A percentile compares a stretch with the other conserved stretches of the same genome.
These are phyloP conservation scores for Tachina lurida DNA, from an alignment of 2,888 invertebrate genomes.

Conservation along the genomic window DNA sequence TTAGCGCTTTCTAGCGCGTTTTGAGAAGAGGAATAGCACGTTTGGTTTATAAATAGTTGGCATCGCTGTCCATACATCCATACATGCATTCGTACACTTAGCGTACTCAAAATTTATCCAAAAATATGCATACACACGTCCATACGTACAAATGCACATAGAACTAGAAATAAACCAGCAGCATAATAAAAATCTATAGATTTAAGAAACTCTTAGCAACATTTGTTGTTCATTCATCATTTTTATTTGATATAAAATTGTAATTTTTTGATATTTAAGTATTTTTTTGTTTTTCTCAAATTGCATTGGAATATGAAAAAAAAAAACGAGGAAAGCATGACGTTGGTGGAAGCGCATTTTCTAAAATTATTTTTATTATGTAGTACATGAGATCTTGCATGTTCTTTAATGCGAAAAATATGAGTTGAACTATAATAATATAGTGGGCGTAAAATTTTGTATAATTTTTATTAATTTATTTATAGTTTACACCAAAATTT, in stretches of 20 bases:
- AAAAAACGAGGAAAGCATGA: not conserved
- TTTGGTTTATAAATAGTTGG: no score
- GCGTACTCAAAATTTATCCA: not conserved
- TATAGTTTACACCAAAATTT: constrained; percentile 35
- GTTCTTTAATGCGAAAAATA: constrained; percentile 55
- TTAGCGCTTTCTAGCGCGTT: no score
- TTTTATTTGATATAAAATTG: constrained; percentile 57
- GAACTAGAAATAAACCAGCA: constrained; percentile 19
- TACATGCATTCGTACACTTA: no score
- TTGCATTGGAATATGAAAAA: constrained; percentile 50
- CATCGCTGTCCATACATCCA: no score
- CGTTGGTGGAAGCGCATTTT: constrained; percentile 14
- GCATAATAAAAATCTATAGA: constrained; percentile 42
- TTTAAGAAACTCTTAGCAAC: constrained; percentile 57
- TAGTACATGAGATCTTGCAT: constrained; percentile 50
- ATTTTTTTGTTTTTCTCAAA: constrained; percentile 50
- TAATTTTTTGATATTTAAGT: constrained; percentile 19
- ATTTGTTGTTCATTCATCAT: constrained; percentile 73
- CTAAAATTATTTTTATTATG: constrained; percentile 50
- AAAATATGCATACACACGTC: not conserved
- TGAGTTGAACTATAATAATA: constrained; percentile 58
- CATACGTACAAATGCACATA: constrained; percentile 23
- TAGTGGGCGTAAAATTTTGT: constrained; percentile 62
- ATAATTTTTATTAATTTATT: not conserved
- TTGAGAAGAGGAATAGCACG: no score